Percentiles rank a stretch among this genome's conserved stretches.
Evolutionary conservation across 2,797 vertebrate genomes (phyloP).

Genomic region (Coccyzus lansbergi): DNA sequence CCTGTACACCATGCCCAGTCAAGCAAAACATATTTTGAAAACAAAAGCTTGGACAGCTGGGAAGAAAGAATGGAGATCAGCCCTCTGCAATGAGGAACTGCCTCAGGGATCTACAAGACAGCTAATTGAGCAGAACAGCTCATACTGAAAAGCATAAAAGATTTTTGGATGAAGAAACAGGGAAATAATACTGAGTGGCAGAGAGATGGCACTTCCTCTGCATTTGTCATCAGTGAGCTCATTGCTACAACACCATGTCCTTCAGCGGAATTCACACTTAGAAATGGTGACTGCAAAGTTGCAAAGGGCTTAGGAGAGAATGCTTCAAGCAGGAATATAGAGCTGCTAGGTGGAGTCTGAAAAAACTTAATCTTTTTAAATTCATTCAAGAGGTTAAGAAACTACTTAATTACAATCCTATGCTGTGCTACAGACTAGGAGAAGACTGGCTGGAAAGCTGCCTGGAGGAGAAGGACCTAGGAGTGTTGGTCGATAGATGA

Average conservation of each 20-base stretch:
- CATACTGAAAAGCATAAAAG: background rate
- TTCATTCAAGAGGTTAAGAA: background rate
- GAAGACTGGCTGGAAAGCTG: too few species aligned
- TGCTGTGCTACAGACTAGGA: too few species aligned
- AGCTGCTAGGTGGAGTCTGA: background rate
- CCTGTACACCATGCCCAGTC: background rate
- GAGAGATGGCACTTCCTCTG: background rate
- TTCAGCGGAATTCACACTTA: background rate
- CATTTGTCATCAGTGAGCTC: background rate
- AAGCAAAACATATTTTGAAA: constrained; percentile 31
- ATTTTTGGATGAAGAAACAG: background rate
- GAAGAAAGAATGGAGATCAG: background rate
- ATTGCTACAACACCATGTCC: background rate
- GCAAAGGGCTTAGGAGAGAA: background rate
- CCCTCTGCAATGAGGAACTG: background rate
- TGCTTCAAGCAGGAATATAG: background rate
- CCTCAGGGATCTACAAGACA: background rate
- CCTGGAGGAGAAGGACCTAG: too few species aligned
- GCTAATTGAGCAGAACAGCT: constrained; percentile 13
- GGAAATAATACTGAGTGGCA: background rate
- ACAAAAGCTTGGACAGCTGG: background rate
- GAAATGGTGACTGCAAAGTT: background rate
- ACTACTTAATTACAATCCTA: background rate
- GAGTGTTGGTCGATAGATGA: too few species aligned
- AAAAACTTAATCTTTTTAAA: background rate